Evolutionary conservation across 2,113 vertebrate species (phyloP).

Genomic region (Oriolus oriolus): DNA sequence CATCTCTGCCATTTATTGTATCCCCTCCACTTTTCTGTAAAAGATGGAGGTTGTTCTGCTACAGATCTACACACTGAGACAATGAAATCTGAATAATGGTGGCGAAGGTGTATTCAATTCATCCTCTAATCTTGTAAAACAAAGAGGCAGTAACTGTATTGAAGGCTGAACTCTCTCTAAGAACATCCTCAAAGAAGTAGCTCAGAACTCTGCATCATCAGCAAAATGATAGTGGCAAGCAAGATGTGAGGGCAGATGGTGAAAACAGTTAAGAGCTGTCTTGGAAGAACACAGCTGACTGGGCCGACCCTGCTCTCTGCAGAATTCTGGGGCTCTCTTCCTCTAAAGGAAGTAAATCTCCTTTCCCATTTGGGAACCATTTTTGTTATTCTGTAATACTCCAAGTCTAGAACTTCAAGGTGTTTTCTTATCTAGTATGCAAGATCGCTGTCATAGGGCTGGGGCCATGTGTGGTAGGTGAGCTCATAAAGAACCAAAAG

Average conservation of each 20-base stretch:
- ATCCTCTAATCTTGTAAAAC: not conserved
- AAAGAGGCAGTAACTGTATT: not conserved
- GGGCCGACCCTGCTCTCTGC: not conserved
- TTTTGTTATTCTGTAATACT: not conserved
- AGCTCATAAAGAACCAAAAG: not conserved
- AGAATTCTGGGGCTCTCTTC: not conserved
- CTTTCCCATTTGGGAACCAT: not conserved
- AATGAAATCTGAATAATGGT: not conserved
- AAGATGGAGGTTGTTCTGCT: not conserved
- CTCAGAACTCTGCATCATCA: not conserved
- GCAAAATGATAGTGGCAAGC: not conserved
- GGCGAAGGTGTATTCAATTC: not conserved
- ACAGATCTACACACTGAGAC: not conserved
- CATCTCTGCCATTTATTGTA: not conserved
- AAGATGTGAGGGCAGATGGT: not conserved
- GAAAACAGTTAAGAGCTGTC: not conserved
- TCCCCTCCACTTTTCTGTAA: not conserved
- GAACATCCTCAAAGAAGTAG: not conserved
- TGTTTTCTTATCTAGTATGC: not conserved
- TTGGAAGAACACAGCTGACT: not conserved
- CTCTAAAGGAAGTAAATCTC: not conserved
- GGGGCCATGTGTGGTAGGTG: not conserved
- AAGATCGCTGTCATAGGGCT: not conserved
- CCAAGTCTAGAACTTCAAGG: not conserved
- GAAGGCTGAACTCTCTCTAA: not conserved